Evolutionary conservation across 2,797 vertebrate species (phyloP), one percentile per base, ranked within the genome.

Genomic region (Lacerta viridis): DNA sequence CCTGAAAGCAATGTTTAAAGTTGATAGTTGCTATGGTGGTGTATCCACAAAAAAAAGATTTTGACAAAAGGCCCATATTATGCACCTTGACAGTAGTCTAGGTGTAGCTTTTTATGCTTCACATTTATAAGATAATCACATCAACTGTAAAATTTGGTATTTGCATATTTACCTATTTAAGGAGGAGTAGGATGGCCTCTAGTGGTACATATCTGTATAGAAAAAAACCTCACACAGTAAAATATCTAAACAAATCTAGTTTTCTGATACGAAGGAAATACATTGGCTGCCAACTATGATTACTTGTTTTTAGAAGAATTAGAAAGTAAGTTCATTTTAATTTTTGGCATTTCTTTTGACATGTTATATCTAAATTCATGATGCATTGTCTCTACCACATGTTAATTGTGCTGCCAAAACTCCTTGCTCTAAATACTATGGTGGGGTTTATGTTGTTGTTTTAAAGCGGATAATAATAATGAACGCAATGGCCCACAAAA

Each of bases 141-240:
- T 85, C 4, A 39, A 13, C 15, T 91, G 87, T 83, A 92, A 83
- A 94, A 93, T 2, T 50, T 84, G 74, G 81, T 88, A 96, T 95
- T 96, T 96, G 86, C 93, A 95, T 95, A 93, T 86, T 29, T 81
- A 91, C 80, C 91, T 96, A 96, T 92, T 96, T 97, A 95, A 95
- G 93, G 97, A 96, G 95, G 96, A 80, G 85, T 96, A 93, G 90
- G 94, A 96, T 96, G 96, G 96, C 96, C 96, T 97, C 97, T 97
- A 97, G 96, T 97, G 97, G 97, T 92, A 93, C 86, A 90, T 89
- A 91, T 90, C 84, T 83, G 92, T 87, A 96, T 84, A 88, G 92
- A 92, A 93, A 86, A 86, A 66, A 93, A 55, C 88, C 88, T 76
- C 25, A 76, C 61, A 64, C 61, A 64, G 66, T 25, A 11, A 79